Percentiles rank a stretch among this genome's conserved stretches.
phyloP scores from a whole-genome alignment of 2,113 vertebrate genomes.

The Coregonus clupeaformis region DNA sequence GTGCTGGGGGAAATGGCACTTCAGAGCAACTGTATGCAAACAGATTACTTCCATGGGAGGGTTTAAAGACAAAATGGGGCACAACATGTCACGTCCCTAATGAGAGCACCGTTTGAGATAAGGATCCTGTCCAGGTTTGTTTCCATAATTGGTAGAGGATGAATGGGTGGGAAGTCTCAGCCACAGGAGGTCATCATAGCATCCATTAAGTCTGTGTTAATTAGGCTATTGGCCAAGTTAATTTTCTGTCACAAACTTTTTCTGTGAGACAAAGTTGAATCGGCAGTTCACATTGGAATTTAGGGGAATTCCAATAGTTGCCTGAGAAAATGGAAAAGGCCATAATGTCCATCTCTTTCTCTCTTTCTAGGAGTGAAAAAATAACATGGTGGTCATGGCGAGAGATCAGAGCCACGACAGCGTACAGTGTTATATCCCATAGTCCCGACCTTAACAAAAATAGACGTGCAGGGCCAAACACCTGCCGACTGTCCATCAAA shows the following conservation, averaged over 20 bases:
- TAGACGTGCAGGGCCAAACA: conserved; percentile 61
- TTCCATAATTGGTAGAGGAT: neutral
- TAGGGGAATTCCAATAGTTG: conserved; percentile 8
- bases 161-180: neutral
- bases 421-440: neutral
- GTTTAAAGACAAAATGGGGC: neutral
- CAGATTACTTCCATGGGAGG: neutral
- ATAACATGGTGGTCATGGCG: neutral
- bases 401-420: conserved; percentile 19
- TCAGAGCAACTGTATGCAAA: neutral
- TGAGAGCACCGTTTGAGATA: neutral
- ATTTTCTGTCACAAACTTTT: neutral
- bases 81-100: neutral
- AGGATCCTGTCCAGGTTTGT: neutral
- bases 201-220: neutral
- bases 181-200: neutral
- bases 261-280: neutral
- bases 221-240: neutral
- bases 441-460: conserved; percentile 60
- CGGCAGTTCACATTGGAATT: neutral
- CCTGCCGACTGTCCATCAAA: conserved; percentile 68
- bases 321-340: neutral
- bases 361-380: neutral
- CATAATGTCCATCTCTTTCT: neutral
- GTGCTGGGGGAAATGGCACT: neutral